Evolutionary conservation across 2,888 invertebrate species (phyloP).

Genomic region (Catocala nupta): DNA sequence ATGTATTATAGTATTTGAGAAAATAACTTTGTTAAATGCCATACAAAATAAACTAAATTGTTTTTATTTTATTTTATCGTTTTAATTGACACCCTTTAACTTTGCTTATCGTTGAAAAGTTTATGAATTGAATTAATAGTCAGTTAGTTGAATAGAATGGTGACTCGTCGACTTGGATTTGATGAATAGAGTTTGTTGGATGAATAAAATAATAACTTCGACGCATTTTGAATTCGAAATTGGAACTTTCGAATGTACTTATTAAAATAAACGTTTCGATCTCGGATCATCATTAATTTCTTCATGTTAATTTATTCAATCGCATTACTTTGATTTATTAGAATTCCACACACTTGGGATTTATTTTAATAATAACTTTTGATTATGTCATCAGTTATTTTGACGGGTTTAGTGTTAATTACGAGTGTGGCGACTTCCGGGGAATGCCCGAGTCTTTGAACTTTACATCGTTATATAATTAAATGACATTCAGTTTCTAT

Average conservation of each 20-base stretch:
- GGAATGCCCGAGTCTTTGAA: slow-evolving; percentile 36
- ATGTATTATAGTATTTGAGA: slow-evolving; percentile 79
- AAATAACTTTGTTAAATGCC: slow-evolving; percentile 83
- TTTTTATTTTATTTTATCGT: slow-evolving; percentile 80
- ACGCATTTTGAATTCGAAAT: slow-evolving; percentile 25
- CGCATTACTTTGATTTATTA: slow-evolving; percentile 31
- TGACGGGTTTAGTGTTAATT: slow-evolving; percentile 53
- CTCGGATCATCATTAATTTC: slow-evolving; percentile 27
- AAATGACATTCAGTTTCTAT: slow-evolving; percentile 40
- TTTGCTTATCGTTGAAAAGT: slow-evolving; percentile 9
- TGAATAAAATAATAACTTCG: slow-evolving; percentile 22
- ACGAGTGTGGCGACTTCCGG: slow-evolving; percentile 44
- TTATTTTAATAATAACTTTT: slow-evolving; percentile 41
- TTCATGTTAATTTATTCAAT: slow-evolving; percentile 38
- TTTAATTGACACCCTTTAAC: slow-evolving; percentile 48
- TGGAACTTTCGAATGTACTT: slow-evolving; percentile 36
- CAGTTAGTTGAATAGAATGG: slow-evolving; percentile 27
- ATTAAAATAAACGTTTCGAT: slow-evolving; percentile 25
- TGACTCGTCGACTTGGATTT: slow-evolving; percentile 26
- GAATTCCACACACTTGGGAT: slow-evolving; percentile 31
- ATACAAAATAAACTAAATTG: slow-evolving; percentile 83
- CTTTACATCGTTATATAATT: slow-evolving; percentile 41
- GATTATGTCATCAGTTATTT: slow-evolving; percentile 48
- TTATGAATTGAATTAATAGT: slow-evolving; percentile 30
- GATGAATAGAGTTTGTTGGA: slow-evolving; percentile 12